Conservation (phyloP, 2,797 vertebrate genomes). For the Morus bassanus region DNA sequence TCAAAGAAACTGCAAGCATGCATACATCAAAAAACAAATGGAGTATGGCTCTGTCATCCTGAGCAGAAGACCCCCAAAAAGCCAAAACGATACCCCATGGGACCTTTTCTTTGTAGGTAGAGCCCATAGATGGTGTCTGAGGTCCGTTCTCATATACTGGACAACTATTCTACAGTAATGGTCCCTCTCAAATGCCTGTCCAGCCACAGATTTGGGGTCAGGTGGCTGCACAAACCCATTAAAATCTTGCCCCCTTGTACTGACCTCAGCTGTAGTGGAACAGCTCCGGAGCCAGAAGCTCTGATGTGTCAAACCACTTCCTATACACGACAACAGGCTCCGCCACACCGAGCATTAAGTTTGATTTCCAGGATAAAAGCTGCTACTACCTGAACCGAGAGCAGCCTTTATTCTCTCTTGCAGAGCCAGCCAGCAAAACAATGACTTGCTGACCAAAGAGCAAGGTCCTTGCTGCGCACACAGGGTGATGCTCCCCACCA, state of each 20-base stretch:
- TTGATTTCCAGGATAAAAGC: constrained; percentile 57
- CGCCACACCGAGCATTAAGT: background rate
- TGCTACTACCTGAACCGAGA: constrained; percentile 22
- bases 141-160: background rate
- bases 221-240: background rate
- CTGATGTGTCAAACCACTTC: constrained; percentile 65
- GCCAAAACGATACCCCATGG: background rate
- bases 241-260: background rate
- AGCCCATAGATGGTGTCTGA: background rate
- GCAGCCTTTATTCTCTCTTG: background rate
- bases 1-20: background rate
- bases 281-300: background rate
- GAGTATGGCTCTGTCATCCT: background rate
- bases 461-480: background rate
- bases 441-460: background rate
- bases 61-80: background rate
- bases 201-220: background rate
- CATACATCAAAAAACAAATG: background rate
- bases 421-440: background rate
- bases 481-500: background rate
- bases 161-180: fast-evolving
- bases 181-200: background rate
- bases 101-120: background rate
- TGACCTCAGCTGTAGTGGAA: background rate
- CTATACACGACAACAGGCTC: background rate